These are phyloP conservation scores for Nesoenas mayeri DNA, from an alignment of 2,113 vertebrate species.

Conservation along the genomic window DNA sequence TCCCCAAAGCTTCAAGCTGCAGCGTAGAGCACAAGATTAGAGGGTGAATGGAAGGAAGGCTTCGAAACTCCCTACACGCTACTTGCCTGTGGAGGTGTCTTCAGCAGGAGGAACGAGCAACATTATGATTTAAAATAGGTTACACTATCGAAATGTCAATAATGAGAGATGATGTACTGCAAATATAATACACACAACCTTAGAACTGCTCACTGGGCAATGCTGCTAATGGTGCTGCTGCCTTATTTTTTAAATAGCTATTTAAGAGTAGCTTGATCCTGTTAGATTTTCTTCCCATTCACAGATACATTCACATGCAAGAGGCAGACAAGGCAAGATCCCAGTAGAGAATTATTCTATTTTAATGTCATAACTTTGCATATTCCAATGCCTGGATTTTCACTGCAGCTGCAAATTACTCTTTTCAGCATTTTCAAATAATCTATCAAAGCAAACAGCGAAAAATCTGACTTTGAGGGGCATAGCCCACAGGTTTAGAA, in stretches of 20 bases:
- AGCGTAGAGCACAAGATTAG: background rate
- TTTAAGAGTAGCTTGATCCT: background rate
- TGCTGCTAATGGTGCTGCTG: background rate
- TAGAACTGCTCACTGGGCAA: background rate
- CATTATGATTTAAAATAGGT: background rate
- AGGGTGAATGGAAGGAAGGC: background rate
- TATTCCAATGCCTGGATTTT: background rate
- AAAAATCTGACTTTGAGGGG: constrained; percentile 2
- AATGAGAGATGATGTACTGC: background rate
- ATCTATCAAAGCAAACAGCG: constrained; percentile 31
- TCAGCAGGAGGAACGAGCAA: background rate
- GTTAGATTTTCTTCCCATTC: background rate
- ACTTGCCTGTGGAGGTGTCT: background rate
- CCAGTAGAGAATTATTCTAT: background rate
- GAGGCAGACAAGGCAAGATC: constrained; percentile 7
- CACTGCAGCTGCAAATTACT: constrained; percentile 29
- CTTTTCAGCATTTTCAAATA: constrained; percentile 32
- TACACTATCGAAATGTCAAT: background rate
- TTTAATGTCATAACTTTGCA: constrained; percentile 21
- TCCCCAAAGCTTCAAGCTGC: background rate
- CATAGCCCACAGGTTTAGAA: constrained; percentile 9
- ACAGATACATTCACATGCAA: background rate
- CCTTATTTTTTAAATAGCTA: background rate
- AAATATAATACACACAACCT: background rate
- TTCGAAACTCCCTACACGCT: background rate